Percentiles rank a stretch among this genome's conserved stretches.
Conservation (phyloP, 2,113 vertebrate species). For the Dissostichus mawsoni region DNA sequence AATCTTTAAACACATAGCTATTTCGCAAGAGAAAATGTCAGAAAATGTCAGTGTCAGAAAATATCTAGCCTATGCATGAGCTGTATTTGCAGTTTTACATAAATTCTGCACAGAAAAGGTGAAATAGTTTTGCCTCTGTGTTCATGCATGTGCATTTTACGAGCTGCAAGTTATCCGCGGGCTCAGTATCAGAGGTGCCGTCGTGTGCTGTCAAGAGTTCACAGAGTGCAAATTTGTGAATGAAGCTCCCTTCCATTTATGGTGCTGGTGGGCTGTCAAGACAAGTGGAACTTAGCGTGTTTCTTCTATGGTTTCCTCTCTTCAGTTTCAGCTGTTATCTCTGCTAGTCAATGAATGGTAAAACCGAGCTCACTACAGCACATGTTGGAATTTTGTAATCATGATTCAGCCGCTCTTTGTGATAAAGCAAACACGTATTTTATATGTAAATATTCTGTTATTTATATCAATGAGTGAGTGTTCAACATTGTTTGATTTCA, state of each 20-base stretch:
- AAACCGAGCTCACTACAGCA: neutral
- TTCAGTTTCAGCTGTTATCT: conserved; percentile 37
- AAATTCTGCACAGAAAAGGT: neutral
- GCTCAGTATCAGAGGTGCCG: neutral
- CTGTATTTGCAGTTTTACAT: neutral
- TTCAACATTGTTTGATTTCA: neutral
- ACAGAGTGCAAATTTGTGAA: conserved; percentile 74
- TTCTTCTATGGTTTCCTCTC: conserved; percentile 54
- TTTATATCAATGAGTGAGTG: conserved; percentile 38
- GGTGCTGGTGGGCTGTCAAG: conserved; percentile 46
- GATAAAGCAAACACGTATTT: conserved; percentile 8
- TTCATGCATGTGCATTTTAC: conserved; percentile 7
- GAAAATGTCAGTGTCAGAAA: no score
- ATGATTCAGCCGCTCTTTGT: conserved; percentile 1
- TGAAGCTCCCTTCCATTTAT: conserved; percentile 73
- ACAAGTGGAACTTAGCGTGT: conserved; percentile 51
- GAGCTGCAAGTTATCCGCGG: neutral
- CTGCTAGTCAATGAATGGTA: conserved; percentile 51
- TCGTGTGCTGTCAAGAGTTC: conserved; percentile 30
- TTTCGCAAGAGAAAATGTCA: no score
- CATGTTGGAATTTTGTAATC: neutral
- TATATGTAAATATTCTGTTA: conserved; percentile 26
- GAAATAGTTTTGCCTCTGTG: neutral
- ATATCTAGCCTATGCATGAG: neutral
- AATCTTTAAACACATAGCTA: no score